These are phyloP conservation scores for Capitulum mitella DNA, from an alignment of 2,888 invertebrate genomes.

Conservation along the genomic window DNA sequence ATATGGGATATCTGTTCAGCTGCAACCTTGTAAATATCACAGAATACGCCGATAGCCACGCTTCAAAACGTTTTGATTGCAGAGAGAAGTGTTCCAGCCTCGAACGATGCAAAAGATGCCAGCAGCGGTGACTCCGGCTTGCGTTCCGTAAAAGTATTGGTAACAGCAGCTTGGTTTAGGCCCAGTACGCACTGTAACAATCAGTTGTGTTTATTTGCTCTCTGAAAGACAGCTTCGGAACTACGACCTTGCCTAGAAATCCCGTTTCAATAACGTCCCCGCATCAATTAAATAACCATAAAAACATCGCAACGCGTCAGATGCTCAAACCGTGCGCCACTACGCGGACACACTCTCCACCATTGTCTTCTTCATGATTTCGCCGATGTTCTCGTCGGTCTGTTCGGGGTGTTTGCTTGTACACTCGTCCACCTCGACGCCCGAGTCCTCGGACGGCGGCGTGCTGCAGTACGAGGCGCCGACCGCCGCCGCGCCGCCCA, in stretches of 20 bases:
- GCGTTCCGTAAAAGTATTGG: not conserved
- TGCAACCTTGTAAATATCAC: conserved; percentile 18
- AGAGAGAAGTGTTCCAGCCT: not conserved
- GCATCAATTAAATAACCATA: conserved; percentile 17
- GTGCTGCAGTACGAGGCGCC: conserved; percentile 32
- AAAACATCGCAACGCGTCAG: conserved; percentile 2
- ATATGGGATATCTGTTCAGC: not conserved
- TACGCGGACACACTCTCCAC: conserved; percentile 81
- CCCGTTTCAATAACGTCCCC: not conserved
- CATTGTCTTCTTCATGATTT: conserved; percentile 86
- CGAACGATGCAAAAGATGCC: not conserved
- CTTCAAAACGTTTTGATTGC: not conserved
- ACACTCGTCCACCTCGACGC: conserved; percentile 39
- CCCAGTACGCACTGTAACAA: not conserved
- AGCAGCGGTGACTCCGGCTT: not conserved
- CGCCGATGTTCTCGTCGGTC: conserved; percentile 67
- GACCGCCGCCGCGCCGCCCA: conserved; percentile 27
- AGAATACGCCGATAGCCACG: not conserved
- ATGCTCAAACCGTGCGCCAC: not conserved
- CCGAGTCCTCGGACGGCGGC: conserved; percentile 29
- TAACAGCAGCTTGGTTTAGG: not conserved
- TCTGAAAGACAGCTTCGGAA: conserved; percentile 23
- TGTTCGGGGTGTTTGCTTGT: conserved; percentile 39
- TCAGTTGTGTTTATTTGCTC: conserved; percentile 14
- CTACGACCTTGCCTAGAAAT: conserved; percentile 10